phyloP scores from a whole-genome alignment of 2,113 vertebrate species.

The Lanius collurio region DNA sequence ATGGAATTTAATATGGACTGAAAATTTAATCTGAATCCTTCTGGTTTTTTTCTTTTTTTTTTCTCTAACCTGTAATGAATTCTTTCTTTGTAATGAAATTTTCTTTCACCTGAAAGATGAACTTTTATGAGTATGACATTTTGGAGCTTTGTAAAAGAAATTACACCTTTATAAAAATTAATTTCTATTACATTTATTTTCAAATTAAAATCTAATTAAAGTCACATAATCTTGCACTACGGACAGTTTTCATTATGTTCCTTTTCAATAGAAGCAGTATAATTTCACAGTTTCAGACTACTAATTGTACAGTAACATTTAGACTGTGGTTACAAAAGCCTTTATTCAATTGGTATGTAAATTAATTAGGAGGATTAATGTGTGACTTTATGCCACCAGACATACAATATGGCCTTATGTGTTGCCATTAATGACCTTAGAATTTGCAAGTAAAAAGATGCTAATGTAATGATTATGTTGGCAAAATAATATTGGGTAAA shows the following conservation, averaged over 20 bases:
- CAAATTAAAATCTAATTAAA: conserved; percentile 37
- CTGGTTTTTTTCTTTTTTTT: not conserved
- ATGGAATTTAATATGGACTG: not conserved
- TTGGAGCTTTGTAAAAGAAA: conserved; percentile 20
- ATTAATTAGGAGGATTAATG: conserved; percentile 53
- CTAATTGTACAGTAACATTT: not conserved
- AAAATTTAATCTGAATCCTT: not conserved
- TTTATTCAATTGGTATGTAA: conserved; percentile 20
- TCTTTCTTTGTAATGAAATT: not conserved
- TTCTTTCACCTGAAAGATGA: not conserved
- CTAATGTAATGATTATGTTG: not conserved
- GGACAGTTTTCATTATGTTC: conserved; percentile 19
- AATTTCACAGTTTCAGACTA: conserved; percentile 33
- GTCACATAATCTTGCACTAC: conserved; percentile 15
- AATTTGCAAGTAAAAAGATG: conserved; percentile 11
- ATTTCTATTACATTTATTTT: conserved; percentile 44
- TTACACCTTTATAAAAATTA: not conserved
- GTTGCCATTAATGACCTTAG: not conserved
- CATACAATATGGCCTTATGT: not conserved
- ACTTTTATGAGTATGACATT: not conserved
- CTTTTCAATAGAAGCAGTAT: conserved; percentile 12
- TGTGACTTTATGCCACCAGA: not conserved
- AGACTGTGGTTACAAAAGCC: not conserved
- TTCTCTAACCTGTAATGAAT: not conserved
- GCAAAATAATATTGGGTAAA: not conserved